Evolutionary conservation across 2,797 vertebrate species (phyloP).

Genomic region (Gobionotothen gibberifrons): DNA sequence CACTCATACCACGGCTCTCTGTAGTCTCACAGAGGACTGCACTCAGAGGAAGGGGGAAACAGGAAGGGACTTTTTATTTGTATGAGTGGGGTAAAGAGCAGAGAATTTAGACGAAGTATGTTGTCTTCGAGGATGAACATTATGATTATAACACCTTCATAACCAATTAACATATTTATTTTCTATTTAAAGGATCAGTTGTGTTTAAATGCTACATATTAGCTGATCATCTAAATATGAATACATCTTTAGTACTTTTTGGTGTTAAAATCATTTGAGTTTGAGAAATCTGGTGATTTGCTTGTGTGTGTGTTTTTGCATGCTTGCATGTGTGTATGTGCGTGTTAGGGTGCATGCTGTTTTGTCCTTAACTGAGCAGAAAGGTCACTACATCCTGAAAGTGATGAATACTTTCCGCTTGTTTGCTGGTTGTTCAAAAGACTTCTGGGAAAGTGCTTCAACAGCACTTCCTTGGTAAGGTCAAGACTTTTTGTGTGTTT

Average conservation of each 20-base stretch:
- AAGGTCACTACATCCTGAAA: slow-evolving; percentile 66
- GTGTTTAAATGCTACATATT: not conserved
- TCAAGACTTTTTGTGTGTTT: slow-evolving; percentile 55
- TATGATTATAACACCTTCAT: not conserved
- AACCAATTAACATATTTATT: not conserved
- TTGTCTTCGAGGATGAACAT: not conserved
- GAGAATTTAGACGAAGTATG: not conserved
- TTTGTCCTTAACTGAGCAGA: slow-evolving; percentile 18
- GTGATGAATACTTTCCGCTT: slow-evolving; percentile 66
- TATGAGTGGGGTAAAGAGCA: not conserved
- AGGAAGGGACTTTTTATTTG: slow-evolving; percentile 12
- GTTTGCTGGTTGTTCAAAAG: slow-evolving; percentile 57
- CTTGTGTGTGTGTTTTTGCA: not conserved
- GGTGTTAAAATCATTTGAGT: not conserved
- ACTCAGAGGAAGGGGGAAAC: slow-evolving; percentile 21
- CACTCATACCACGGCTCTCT: slow-evolving; percentile 28
- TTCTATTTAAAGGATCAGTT: not conserved
- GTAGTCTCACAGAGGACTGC: slow-evolving; percentile 13
- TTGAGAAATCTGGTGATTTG: not conserved
- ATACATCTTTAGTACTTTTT: not conserved
- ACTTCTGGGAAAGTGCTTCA: slow-evolving; percentile 63
- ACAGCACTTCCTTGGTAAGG: slow-evolving; percentile 46
- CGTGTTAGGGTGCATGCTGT: not conserved
- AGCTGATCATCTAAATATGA: not conserved
- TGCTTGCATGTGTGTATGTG: not conserved